phyloP scores from a whole-genome alignment of 2,797 vertebrate genomes.

The Sebastes miniatus region DNA sequence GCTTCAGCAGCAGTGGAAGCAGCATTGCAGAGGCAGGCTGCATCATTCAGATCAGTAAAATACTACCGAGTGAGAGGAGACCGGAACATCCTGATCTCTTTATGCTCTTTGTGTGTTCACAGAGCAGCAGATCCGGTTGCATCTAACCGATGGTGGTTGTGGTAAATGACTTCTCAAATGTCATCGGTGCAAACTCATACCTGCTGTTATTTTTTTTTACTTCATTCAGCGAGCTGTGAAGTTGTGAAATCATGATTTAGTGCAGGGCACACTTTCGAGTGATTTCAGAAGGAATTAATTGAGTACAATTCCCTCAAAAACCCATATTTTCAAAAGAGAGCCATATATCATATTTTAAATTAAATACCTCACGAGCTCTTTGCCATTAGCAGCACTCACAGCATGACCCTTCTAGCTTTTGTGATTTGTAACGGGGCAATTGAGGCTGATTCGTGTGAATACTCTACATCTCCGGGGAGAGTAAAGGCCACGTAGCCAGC shows the following conservation, averaged over 20 bases:
- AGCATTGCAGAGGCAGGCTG: constrained; percentile 69
- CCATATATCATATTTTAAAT: neutral
- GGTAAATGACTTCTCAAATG: constrained; percentile 5
- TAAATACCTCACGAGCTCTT: neutral
- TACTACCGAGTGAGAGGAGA: constrained; percentile 27
- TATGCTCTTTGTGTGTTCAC: constrained; percentile 1
- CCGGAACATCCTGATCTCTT: constrained; percentile 33
- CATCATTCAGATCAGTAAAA: constrained; percentile 37
- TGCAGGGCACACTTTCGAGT: neutral
- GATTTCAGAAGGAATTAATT: neutral
- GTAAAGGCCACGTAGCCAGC: neutral
- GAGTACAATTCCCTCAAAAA: neutral
- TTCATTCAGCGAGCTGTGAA: neutral
- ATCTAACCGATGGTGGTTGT: neutral
- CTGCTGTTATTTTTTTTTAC: neutral
- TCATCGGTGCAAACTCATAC: neutral
- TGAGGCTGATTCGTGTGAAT: neutral
- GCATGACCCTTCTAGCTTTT: neutral
- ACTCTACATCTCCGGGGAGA: neutral
- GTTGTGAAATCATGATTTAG: neutral
- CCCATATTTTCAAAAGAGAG: neutral
- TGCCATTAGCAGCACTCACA: neutral
- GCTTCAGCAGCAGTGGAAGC: constrained; percentile 25
- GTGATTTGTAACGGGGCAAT: constrained; percentile 1
- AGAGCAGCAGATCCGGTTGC: constrained; percentile 27